These are phyloP conservation scores for Pseudotriccus pelzelni DNA, from an alignment of 2,797 vertebrate genomes.

Conservation along the genomic window DNA sequence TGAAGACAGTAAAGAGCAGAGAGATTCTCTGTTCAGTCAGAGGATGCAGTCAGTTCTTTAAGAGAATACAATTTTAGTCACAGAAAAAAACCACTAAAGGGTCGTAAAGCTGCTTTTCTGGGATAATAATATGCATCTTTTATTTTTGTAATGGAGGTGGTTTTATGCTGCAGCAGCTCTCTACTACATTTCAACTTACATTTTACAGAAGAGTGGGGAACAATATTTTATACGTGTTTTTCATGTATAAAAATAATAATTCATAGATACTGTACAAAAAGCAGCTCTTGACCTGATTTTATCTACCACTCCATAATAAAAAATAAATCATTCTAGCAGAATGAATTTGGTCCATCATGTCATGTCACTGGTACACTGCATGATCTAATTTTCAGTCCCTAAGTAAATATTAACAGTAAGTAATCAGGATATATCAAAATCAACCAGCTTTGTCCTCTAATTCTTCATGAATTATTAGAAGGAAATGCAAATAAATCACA, in stretches of 20 bases:
- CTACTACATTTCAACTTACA: neutral
- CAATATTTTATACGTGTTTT: neutral
- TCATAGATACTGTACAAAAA: neutral
- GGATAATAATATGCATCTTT: neutral
- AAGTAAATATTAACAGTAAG: slow-evolving; percentile 12
- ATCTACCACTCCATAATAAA: neutral
- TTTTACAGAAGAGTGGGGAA: neutral
- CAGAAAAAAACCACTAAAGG: neutral
- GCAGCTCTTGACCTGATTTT: slow-evolving; percentile 35
- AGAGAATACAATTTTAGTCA: neutral
- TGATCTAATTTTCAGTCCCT: slow-evolving; percentile 32
- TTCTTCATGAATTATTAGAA: slow-evolving; percentile 16
- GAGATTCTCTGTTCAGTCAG: neutral
- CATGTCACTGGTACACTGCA: neutral
- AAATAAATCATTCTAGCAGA: slow-evolving; percentile 5
- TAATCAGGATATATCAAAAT: neutral
- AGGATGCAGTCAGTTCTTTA: neutral
- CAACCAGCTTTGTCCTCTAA: slow-evolving; percentile 19
- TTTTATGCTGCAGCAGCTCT: neutral
- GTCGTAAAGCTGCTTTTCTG: neutral
- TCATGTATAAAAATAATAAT: neutral
- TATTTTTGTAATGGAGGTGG: neutral
- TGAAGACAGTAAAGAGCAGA: slow-evolving; percentile 7
- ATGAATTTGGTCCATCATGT: neutral
- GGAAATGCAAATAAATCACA: slow-evolving; percentile 18